Percentiles rank a stretch among this genome's conserved stretches.
phyloP scores from a whole-genome alignment of 2,888 invertebrate genomes.

The Parnassius smintheus region DNA sequence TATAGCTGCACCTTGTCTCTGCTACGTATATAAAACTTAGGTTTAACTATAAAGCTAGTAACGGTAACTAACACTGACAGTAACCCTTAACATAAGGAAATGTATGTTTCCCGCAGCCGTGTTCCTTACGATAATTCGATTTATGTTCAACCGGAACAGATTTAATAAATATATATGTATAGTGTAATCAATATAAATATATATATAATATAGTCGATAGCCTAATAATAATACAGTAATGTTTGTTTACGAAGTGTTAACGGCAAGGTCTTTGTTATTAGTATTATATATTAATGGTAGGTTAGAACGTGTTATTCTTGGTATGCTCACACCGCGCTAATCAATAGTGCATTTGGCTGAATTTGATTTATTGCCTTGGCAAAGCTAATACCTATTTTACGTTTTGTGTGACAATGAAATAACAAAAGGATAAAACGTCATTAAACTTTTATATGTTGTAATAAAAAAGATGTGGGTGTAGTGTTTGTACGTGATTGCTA shows the following conservation, averaged over 20 bases:
- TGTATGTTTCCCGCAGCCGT: neutral
- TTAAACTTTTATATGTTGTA: neutral
- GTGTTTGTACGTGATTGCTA: too few species aligned
- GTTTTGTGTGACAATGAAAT: conserved; percentile 13
- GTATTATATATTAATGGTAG: conserved; percentile 30
- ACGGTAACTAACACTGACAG: too few species aligned
- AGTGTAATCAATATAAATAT: conserved; percentile 22
- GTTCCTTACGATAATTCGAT: conserved; percentile 17
- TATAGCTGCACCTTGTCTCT: too few species aligned
- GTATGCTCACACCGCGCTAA: conserved; percentile 27
- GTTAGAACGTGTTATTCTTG: conserved; percentile 26
- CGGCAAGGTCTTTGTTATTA: conserved; percentile 30
- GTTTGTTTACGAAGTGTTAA: conserved; percentile 30
- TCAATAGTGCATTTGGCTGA: conserved; percentile 31
- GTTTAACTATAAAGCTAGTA: too few species aligned
- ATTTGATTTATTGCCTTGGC: conserved; percentile 30
- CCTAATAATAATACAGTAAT: conserved; percentile 28
- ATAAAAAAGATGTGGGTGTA: too few species aligned
- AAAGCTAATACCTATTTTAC: conserved; percentile 28
- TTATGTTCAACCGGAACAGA: conserved; percentile 23
- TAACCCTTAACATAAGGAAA: too few species aligned
- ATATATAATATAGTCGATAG: conserved; percentile 22
- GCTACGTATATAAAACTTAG: too few species aligned
- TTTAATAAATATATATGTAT: conserved; percentile 13
- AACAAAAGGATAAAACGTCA: neutral